Evolutionary conservation across 92 coral and sea anemone species (phyloP).

Genomic region (Bergia sp.): DNA sequence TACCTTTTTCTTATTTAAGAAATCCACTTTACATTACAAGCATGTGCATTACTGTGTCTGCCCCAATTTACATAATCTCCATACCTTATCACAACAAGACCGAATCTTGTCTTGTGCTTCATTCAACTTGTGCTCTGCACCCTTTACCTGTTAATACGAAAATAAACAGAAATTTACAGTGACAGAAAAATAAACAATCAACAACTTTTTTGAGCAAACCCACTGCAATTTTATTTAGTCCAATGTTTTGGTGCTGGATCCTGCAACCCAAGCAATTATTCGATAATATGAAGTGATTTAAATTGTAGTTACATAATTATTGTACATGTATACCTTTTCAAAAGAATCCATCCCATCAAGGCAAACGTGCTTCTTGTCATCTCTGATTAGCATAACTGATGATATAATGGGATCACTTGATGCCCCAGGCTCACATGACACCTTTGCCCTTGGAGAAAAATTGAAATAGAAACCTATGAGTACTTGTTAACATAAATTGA

Average conservation of each 20-base stretch:
- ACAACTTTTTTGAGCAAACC: background rate
- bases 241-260: too few relatives aligned
- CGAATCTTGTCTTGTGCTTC: constrained; percentile 3
- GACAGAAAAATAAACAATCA: background rate
- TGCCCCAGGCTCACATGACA: background rate
- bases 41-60: too few relatives aligned
- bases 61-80: too few relatives aligned
- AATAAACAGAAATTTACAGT: background rate
- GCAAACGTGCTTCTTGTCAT: constrained; percentile 24
- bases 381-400: constrained; percentile 21
- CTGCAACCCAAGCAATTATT: too few relatives aligned
- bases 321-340: background rate
- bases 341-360: constrained; percentile 23
- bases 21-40: too few relatives aligned
- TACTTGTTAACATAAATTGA: background rate
- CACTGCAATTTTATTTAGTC: too few relatives aligned
- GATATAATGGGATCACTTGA: constrained; percentile 25
- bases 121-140: constrained; percentile 7
- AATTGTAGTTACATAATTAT: background rate
- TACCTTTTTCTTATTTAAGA: too few relatives aligned
- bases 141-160: background rate
- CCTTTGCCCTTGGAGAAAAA: constrained; percentile 12
- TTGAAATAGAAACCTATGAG: background rate
- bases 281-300: too few relatives aligned
- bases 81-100: constrained; percentile 11